A percentile compares a stretch with the other conserved stretches of the same genome.
phyloP scores from a whole-genome alignment of 2,797 vertebrate genomes.

The Tympanoctomys barrerae region DNA sequence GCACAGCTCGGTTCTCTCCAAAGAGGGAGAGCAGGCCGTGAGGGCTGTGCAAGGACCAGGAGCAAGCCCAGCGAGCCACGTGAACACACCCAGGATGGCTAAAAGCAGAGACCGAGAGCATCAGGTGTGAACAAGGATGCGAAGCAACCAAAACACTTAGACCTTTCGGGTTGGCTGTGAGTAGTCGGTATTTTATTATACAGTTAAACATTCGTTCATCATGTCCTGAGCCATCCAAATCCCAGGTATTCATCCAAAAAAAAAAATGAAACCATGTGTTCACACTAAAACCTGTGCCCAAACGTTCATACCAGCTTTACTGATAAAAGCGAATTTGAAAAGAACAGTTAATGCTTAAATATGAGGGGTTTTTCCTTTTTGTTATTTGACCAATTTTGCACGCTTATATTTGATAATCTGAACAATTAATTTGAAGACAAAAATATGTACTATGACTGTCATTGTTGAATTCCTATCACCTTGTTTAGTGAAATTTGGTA shows the following conservation, averaged over 20 bases:
- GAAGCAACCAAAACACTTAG: background rate
- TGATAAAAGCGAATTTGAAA: background rate
- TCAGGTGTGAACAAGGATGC: background rate
- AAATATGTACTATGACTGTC: too few species aligned
- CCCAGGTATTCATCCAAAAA: background rate
- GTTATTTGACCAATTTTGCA: too few species aligned
- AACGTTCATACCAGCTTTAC: slow-evolving; percentile 7
- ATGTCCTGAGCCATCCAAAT: background rate
- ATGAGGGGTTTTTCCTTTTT: too few species aligned
- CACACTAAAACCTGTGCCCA: background rate
- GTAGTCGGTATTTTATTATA: background rate
- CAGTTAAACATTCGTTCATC: background rate
- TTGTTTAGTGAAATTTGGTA: too few species aligned
- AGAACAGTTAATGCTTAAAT: too few species aligned
- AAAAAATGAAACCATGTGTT: background rate
- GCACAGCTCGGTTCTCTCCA: background rate
- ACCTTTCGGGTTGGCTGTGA: background rate
- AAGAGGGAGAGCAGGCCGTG: background rate
- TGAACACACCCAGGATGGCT: background rate
- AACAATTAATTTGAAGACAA: too few species aligned
- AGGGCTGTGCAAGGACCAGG: background rate
- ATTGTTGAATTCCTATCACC: too few species aligned
- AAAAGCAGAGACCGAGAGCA: background rate
- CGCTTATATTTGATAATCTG: too few species aligned
- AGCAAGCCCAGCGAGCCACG: background rate